A percentile compares a stretch with the other conserved stretches of the same genome.
These are phyloP conservation scores for Notocelia uddmanniana DNA, from an alignment of 2,888 invertebrate species.

Conservation along the genomic window DNA sequence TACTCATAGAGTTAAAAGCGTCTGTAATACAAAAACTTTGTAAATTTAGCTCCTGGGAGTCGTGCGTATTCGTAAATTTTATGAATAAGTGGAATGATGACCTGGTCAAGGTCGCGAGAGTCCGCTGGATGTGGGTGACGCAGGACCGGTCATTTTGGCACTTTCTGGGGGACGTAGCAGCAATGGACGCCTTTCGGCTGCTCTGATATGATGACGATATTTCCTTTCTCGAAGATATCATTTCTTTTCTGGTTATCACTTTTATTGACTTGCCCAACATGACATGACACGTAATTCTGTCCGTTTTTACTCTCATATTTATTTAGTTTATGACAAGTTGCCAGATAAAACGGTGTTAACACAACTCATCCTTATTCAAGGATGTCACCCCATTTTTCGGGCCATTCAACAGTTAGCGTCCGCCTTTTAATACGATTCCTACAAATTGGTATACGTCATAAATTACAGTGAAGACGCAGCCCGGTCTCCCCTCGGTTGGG, in stretches of 20 bases:
- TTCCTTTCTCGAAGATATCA: no score
- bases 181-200: no score
- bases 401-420: constrained; percentile 81
- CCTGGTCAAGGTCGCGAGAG: no score
- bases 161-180: no score
- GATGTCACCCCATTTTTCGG: constrained; percentile 79
- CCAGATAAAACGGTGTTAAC: constrained; percentile 57
- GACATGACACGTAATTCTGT: not conserved
- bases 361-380: constrained; percentile 57
- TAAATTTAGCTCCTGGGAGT: no score
- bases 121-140: no score
- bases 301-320: not conserved
- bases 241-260: not conserved
- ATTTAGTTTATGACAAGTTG: constrained; percentile 35
- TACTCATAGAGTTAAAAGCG: no score
- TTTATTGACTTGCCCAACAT: not conserved
- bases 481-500: constrained; percentile 58
- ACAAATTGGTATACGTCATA: constrained; percentile 81
- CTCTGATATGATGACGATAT: no score
- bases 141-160: no score
- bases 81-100: no score
- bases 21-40: no score
- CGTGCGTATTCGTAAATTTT: no score
- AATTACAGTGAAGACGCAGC: constrained; percentile 77
- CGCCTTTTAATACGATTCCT: constrained; percentile 79